Evolutionary conservation across 30 jellyfish, hydroid and myxozoan species (phyloP).

Genomic region (Mastigias papua): DNA sequence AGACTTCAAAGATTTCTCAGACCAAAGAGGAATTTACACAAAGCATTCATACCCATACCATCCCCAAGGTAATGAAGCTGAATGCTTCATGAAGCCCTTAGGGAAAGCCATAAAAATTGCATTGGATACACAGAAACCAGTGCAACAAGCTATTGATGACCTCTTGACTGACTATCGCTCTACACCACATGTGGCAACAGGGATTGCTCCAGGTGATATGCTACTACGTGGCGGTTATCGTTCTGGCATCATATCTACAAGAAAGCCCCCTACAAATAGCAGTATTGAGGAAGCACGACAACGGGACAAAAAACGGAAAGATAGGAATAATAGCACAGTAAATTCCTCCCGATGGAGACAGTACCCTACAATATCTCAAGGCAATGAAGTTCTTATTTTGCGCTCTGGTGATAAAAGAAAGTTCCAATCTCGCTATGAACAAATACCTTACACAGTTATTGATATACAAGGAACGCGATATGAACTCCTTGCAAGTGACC

Average conservation of each 20-base stretch:
- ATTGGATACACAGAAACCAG: background rate
- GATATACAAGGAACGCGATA: conserved; percentile 16
- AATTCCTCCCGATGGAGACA: conserved; percentile 13
- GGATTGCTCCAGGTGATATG: conserved; percentile 65
- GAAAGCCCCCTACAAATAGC: background rate
- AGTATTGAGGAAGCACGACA: background rate
- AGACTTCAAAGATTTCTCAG: conserved; percentile 21
- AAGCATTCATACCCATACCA: conserved; percentile 58
- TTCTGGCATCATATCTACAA: conserved; percentile 1
- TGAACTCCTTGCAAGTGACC: conserved; percentile 30
- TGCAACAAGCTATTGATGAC: conserved; percentile 15
- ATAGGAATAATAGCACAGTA: background rate
- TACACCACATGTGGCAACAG: conserved; percentile 54
- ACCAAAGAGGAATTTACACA: conserved; percentile 34
- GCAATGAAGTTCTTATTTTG: conserved; percentile 16
- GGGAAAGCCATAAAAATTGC: conserved; percentile 62
- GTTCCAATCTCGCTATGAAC: conserved; percentile 30
- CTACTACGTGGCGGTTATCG: conserved; percentile 60
- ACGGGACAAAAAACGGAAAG: conserved; percentile 4
- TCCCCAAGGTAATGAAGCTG: conserved; percentile 69
- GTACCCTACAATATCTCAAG: conserved; percentile 21
- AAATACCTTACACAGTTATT: conserved; percentile 1
- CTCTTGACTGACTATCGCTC: conserved; percentile 26
- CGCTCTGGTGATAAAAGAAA: background rate
- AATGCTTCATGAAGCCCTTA: conserved; percentile 60